These are phyloP conservation scores for Ammodramus savannarum DNA, from an alignment of 2,113 vertebrate genomes.

Conservation along the genomic window DNA sequence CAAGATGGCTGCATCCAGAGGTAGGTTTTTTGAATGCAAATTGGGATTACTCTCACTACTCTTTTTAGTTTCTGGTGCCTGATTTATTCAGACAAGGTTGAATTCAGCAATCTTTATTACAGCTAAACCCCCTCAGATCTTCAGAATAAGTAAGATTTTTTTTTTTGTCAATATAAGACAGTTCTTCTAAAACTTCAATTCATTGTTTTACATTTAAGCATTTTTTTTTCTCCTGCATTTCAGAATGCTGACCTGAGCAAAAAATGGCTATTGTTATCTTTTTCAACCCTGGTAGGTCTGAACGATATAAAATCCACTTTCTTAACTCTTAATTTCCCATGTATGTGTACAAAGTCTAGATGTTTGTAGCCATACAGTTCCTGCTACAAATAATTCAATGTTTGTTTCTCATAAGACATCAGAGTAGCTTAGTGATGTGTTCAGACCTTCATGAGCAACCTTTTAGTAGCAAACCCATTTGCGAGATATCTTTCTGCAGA, in stretches of 20 bases:
- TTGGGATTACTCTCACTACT: background rate
- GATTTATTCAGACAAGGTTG: background rate
- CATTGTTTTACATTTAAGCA: background rate
- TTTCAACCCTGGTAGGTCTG: background rate
- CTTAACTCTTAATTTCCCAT: background rate
- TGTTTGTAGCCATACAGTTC: background rate
- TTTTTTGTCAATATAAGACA: background rate
- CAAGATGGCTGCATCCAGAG: background rate
- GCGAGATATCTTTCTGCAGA: background rate
- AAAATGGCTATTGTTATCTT: background rate
- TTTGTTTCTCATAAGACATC: background rate
- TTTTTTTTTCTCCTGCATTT: background rate
- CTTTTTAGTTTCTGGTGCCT: background rate
- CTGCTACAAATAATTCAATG: background rate
- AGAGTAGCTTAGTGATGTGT: background rate
- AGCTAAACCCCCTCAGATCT: background rate
- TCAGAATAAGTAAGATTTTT: background rate
- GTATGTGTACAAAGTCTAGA: background rate
- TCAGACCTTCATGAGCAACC: background rate
- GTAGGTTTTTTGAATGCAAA: background rate
- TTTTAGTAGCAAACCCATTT: background rate
- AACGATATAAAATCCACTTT: background rate
- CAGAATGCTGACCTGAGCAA: background rate
- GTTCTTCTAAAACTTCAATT: background rate
- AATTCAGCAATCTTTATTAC: background rate